phyloP scores from a whole-genome alignment of 2,113 vertebrate species.

The Grammomys dolichurus region DNA sequence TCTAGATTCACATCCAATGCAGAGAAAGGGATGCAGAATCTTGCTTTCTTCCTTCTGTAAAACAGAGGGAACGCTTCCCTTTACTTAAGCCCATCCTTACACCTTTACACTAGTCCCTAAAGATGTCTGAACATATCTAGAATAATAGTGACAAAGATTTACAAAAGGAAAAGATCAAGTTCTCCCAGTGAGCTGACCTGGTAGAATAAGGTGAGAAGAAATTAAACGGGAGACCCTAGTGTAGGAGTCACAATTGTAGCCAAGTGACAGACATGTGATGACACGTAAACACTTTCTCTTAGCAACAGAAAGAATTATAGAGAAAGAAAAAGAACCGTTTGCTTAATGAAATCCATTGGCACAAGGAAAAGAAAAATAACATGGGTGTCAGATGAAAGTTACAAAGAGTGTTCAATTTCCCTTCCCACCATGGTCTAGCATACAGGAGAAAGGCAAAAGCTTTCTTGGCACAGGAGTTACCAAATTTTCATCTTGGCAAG shows the following conservation, averaged over 20 bases:
- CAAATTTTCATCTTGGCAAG: neutral
- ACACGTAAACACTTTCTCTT: neutral
- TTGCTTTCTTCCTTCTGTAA: neutral
- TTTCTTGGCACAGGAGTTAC: neutral
- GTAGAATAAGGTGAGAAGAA: neutral
- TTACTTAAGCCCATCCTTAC: neutral
- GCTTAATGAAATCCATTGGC: neutral
- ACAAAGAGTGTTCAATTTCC: neutral
- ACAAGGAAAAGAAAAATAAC: neutral
- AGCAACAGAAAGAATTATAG: neutral
- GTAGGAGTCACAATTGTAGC: neutral
- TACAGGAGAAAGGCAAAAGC: neutral
- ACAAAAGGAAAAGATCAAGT: neutral
- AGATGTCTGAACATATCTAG: neutral
- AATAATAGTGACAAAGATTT: neutral
- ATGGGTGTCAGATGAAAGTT: neutral
- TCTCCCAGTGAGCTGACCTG: neutral
- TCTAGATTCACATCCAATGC: neutral
- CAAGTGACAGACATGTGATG: neutral
- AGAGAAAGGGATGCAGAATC: neutral
- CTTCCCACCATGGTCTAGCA: neutral
- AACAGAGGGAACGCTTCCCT: neutral
- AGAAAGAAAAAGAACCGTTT: neutral
- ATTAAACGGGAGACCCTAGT: neutral
- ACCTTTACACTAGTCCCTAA: too few relatives aligned